Percentiles rank a stretch among this genome's conserved stretches.
Conservation (phyloP, 2,113 vertebrate species). For the Danionella cerebrum region DNA sequence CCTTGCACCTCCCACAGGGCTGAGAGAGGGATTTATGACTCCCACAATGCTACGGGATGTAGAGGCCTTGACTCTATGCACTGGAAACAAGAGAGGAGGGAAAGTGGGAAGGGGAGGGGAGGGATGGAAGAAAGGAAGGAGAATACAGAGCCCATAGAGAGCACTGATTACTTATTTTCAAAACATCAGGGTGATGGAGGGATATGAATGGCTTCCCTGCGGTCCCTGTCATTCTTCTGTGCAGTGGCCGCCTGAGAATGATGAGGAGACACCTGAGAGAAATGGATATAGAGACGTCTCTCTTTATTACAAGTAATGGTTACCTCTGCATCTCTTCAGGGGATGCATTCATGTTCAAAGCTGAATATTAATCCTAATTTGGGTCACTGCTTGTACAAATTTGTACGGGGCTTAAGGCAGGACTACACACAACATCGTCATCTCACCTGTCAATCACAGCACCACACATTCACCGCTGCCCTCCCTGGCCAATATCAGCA, state of each 20-base stretch:
- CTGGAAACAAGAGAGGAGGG: not conserved
- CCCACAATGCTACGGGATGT: slow-evolving; percentile 13
- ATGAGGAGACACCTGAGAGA: slow-evolving; percentile 34
- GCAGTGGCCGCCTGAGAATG: slow-evolving; percentile 34
- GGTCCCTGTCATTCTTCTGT: slow-evolving; percentile 45
- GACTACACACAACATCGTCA: too few relatives aligned
- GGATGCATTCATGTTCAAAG: too few relatives aligned
- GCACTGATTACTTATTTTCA: slow-evolving; percentile 55
- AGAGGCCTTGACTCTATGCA: slow-evolving; percentile 28
- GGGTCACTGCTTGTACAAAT: too few relatives aligned
- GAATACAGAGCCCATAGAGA: slow-evolving; percentile 48
- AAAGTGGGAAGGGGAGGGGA: not conserved
- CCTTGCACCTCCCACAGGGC: not conserved
- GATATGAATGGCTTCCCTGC: slow-evolving; percentile 40
- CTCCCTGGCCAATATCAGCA: too few relatives aligned
- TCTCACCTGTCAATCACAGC: too few relatives aligned
- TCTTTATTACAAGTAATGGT: too few relatives aligned
- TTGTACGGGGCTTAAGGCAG: too few relatives aligned
- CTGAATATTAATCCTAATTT: too few relatives aligned
- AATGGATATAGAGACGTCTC: too few relatives aligned
- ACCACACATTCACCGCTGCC: too few relatives aligned
- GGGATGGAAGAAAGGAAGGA: not conserved
- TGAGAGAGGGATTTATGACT: slow-evolving; percentile 22
- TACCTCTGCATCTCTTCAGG: too few relatives aligned
- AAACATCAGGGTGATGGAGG: slow-evolving; percentile 54